Evolutionary conservation across 2,113 vertebrate genomes (phyloP).

Genomic region (Pteropus alecto): DNA sequence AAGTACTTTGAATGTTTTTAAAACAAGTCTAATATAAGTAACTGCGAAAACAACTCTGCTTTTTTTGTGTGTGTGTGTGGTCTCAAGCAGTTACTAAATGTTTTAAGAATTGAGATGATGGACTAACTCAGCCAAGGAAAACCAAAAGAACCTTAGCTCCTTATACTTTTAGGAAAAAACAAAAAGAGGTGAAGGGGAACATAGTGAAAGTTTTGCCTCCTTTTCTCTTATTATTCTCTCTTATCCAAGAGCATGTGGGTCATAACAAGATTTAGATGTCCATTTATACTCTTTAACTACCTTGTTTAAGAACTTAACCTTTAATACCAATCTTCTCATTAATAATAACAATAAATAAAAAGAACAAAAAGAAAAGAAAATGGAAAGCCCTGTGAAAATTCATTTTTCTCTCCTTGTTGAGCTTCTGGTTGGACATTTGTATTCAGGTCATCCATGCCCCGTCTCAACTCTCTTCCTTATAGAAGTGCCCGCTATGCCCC

Average conservation of each 20-base stretch:
- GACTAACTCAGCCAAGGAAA: not conserved
- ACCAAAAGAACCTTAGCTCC: not conserved
- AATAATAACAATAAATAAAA: not conserved
- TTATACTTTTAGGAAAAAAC: not conserved
- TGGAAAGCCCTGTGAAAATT: not conserved
- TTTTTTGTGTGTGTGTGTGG: not conserved
- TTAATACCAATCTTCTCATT: not conserved
- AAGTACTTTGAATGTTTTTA: not conserved
- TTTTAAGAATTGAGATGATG: not conserved
- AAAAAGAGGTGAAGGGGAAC: not conserved
- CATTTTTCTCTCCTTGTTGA: constrained; percentile 14
- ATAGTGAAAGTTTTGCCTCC: not conserved
- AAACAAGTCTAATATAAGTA: not conserved
- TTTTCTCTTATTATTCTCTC: not conserved
- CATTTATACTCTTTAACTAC: not conserved
- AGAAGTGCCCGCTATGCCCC: accelerated
- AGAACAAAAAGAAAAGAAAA: not conserved
- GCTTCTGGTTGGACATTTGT: not conserved
- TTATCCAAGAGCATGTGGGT: not conserved
- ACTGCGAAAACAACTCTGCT: not conserved
- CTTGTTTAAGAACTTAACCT: not conserved
- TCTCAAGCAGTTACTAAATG: not conserved
- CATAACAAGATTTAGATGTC: not conserved
- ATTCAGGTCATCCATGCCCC: not conserved
- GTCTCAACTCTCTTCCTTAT: not conserved